phyloP scores from a whole-genome alignment of 2,113 vertebrate species.

The Carlito syrichta region DNA sequence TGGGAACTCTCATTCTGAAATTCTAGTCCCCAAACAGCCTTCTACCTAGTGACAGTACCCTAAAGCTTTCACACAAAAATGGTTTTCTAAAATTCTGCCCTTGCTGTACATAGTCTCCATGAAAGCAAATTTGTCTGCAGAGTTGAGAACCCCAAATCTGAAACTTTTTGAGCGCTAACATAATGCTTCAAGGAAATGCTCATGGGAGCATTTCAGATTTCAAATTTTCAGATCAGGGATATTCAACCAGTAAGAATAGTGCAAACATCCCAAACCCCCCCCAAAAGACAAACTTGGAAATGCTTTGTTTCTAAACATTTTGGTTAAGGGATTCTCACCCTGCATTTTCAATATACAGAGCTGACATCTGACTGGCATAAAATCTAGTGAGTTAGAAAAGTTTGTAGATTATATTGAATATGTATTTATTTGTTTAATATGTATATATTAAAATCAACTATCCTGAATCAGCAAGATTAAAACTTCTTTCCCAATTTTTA shows the following conservation, averaged over 20 bases:
- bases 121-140: neutral
- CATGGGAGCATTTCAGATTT: neutral
- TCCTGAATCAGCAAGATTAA: neutral
- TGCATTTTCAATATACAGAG: neutral
- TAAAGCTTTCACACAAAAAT: neutral
- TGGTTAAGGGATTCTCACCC: neutral
- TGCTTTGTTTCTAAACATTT: neutral
- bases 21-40: neutral
- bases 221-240: neutral
- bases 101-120: neutral
- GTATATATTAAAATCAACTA: constrained; percentile 17
- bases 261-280: neutral
- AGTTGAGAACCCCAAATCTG: too few relatives aligned
- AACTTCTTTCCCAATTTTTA: neutral
- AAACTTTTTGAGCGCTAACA: neutral
- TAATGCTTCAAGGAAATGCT: neutral
- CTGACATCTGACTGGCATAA: neutral
- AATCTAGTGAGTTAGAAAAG: neutral
- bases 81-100: neutral
- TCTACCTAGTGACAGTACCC: neutral
- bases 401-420: neutral
- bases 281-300: neutral
- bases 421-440: neutral
- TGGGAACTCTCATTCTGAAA: neutral
- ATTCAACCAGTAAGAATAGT: neutral